Base-by-base conservation (phyloP, 2,797 vertebrate genomes). In the Sebastes minor region DNA sequence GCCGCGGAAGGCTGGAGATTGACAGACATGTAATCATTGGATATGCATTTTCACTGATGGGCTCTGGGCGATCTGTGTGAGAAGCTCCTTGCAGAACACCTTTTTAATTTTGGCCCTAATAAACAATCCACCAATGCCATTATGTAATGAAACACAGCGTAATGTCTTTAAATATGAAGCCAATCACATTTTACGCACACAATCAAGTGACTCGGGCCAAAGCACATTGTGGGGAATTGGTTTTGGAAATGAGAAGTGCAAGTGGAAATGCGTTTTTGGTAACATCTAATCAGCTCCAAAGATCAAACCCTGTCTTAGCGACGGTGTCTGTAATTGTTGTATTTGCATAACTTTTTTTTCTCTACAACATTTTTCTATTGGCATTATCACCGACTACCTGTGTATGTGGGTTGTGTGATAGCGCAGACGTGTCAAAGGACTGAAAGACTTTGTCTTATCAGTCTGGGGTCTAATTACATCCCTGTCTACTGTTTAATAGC, bases 61-160 rank as follows among this genome's bases (percentile, higher is more conserved):
- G 87, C 89, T 86, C 80, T 63, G 74, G 82, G 85, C 76, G 59
- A 82, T 89, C 74, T 84, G 78, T 46, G 84, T 23, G 18, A 84
- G 83, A 84, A n/a, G 77, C 84, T 82, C 65, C 84, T 81, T 52
- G 56, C 83, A 78, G 77, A 90, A 86, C 89, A 94, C 88, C 92
- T 94, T 94, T 94, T 93, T 93, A 93, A 95, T 94, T 95, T 88
- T 6, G 70, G 84, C 75, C 82, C 86, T 94, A 92, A 95, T 94
- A 93, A 94, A 94, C 93, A 94, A 94, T 93, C 82, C 70, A 66
- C 89, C 89, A 65, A 78, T 90, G 82, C 83, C 82, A 92, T 91
- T 90, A 91, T 93, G 88, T 92, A 95, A 93, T 94, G 87, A 91
- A 93, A 92, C 89, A 83, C 90, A 86, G 59, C 28, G 68, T 92